These are phyloP conservation scores for Phodopus roborovskii DNA, from an alignment of 2,113 vertebrate genomes.

Conservation along the genomic window DNA sequence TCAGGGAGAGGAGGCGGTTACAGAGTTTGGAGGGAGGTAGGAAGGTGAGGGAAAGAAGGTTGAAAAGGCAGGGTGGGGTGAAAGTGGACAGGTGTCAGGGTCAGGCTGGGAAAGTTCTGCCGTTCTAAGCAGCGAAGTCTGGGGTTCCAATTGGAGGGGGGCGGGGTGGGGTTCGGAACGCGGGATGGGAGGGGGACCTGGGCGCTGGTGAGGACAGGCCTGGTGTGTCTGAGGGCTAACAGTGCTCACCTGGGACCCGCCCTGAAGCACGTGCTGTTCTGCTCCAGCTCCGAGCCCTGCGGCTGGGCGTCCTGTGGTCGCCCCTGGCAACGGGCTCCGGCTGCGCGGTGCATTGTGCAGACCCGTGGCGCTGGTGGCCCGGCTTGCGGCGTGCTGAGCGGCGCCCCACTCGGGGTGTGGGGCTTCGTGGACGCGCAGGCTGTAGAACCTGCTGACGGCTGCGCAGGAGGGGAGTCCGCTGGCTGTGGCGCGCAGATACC, in stretches of 20 bases:
- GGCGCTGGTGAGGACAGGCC: neutral
- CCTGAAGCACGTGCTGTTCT: neutral
- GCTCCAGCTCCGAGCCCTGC: rapidly evolving
- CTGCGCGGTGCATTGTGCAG: neutral
- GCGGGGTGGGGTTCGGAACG: neutral
- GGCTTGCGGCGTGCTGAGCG: neutral
- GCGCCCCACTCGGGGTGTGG: slow-evolving; percentile 25
- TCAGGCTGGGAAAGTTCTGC: neutral
- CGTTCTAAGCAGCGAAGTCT: neutral
- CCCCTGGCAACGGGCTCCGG: neutral
- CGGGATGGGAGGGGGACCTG: neutral
- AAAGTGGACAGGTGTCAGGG: neutral
- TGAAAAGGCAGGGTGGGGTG: neutral
- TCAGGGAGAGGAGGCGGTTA: neutral
- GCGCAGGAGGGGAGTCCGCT: neutral
- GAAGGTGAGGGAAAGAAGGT: neutral
- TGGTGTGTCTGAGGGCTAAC: neutral
- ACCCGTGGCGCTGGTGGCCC: neutral
- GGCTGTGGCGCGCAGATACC: rapidly evolving
- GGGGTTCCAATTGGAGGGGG: neutral
- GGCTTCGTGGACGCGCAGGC: slow-evolving; percentile 58
- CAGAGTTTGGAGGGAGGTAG: neutral
- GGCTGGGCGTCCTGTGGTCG: neutral
- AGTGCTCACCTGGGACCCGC: slow-evolving; percentile 20
- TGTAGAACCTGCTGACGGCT: neutral